phyloP scores from a whole-genome alignment of 2,888 invertebrate species.

The Cynaeus angustus region DNA sequence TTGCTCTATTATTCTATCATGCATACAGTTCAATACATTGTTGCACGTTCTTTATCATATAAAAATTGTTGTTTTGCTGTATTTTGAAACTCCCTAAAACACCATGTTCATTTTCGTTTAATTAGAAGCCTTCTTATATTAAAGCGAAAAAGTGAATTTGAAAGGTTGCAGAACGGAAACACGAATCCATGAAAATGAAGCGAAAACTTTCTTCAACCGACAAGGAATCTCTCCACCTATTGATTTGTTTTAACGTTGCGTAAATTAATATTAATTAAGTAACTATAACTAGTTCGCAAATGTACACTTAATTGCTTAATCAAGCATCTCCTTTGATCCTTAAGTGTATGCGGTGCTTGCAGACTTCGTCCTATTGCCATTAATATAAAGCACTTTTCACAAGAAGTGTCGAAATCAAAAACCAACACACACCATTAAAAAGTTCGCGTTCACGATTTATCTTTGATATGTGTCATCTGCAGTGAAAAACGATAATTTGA shows the following conservation, averaged over 20 bases:
- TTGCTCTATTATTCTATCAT: conserved; percentile 44
- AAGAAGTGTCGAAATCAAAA: conserved; percentile 29
- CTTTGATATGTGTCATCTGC: conserved; percentile 47
- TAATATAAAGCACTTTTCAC: conserved; percentile 23
- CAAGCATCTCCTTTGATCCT: conserved; percentile 38
- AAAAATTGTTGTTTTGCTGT: conserved; percentile 13
- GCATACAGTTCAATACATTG: conserved; percentile 37
- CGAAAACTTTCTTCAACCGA: neutral
- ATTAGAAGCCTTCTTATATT: conserved; percentile 27
- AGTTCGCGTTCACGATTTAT: conserved; percentile 34
- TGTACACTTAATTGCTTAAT: conserved; percentile 30
- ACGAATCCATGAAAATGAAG: conserved; percentile 22
- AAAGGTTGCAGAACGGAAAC: conserved; percentile 40
- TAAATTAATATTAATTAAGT: conserved; percentile 37
- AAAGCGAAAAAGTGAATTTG: conserved; percentile 32
- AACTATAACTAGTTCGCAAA: conserved; percentile 38
- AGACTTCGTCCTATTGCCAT: conserved; percentile 20
- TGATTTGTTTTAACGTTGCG: conserved; percentile 24
- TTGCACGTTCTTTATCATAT: conserved; percentile 23
- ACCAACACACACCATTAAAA: conserved; percentile 38
- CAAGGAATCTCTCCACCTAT: conserved; percentile 8
- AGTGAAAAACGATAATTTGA: conserved; percentile 46
- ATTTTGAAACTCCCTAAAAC: neutral
- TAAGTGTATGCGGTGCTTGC: conserved; percentile 17
- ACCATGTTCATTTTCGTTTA: neutral